Percentiles rank a stretch among this genome's conserved stretches.
These are phyloP conservation scores for Prolemur simus DNA, from an alignment of 2,113 vertebrate genomes.

Conservation along the genomic window DNA sequence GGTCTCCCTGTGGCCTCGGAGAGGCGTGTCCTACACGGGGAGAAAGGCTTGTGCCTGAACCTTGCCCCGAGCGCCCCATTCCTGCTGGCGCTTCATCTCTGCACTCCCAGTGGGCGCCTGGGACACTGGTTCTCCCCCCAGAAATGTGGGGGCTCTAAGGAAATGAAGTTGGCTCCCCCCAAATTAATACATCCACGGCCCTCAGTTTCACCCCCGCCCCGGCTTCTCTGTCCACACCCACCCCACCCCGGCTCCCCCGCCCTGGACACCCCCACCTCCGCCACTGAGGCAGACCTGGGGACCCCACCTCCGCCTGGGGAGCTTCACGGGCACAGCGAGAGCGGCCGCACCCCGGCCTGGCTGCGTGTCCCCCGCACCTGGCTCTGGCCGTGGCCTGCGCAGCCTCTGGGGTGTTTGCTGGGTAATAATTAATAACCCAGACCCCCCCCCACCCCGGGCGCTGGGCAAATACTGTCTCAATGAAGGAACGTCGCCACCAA, in stretches of 20 bases:
- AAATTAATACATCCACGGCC: neutral
- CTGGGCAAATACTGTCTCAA: slow-evolving; percentile 28
- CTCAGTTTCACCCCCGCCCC: no score
- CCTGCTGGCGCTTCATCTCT: neutral
- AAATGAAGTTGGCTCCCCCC: neutral
- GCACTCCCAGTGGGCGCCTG: neutral
- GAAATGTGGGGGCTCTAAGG: neutral
- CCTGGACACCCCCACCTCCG: neutral
- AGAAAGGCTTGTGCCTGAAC: neutral
- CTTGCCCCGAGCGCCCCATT: neutral
- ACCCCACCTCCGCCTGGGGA: neutral
- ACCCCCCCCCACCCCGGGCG: neutral
- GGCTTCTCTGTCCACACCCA: neutral
- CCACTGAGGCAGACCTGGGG: neutral
- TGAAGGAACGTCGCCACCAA: neutral
- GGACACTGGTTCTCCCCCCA: neutral
- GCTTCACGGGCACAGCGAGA: neutral
- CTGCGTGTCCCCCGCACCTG: neutral
- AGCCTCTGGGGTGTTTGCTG: neutral
- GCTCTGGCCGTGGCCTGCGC: neutral
- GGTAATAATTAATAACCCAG: slow-evolving; percentile 23
- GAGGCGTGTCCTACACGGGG: neutral
- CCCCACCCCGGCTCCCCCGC: accelerated
- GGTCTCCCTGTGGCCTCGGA: neutral
- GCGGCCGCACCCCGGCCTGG: no score